Base-by-base conservation (phyloP, 1,140 invertebrate genomes). In the Zaprionus camerounensis region DNA sequence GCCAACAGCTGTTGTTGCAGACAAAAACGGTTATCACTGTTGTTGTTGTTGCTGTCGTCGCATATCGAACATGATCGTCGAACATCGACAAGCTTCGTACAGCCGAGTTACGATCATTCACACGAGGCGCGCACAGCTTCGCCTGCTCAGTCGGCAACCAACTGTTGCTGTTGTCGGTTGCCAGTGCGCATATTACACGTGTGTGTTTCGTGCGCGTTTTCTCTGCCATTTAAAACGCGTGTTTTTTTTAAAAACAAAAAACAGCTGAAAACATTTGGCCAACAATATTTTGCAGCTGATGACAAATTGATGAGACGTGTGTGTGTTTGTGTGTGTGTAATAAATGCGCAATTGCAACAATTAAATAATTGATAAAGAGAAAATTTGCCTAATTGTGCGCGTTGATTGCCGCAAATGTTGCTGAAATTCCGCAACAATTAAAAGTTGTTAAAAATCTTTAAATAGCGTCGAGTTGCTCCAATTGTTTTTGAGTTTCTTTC, bases 381-480 rank as follows among this genome's bases (percentile, higher is more conserved):
- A 66, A 66, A 69, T 71, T 80, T 80, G 70, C 69, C 74, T 74
- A 86, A 85, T 84, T 85, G 81, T 82, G 36, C 67, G 65, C 73
- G 81, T 86, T 83, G 81, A 88, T 88, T 87, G 84, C 78, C 69
- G 83, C 74, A 86, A 88, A 83, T 83, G 70, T 79, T 82, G 83
- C 71, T 69, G 0, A 83, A 88, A 83, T 83, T 67, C 76, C 79
- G 83, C 86, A 83, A 80, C 84, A 88, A 88, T 88, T 87, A 87
- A 87, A 87, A 76, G 46, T 51, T 51, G 11, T 51, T 51, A 51
- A 77, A 78, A 80, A 70, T 56, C 61, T 67, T 61, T 41, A 61
- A 64, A 72, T 64, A 62, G 62, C 68, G 63, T 77, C 75, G 41
- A 46, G 41, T 46, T 81, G 84, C 78, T 80, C 81, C 75, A 84